These are phyloP conservation scores for Plebejus melissa DNA, from an alignment of 2,888 invertebrate genomes.

Conservation along the genomic window DNA sequence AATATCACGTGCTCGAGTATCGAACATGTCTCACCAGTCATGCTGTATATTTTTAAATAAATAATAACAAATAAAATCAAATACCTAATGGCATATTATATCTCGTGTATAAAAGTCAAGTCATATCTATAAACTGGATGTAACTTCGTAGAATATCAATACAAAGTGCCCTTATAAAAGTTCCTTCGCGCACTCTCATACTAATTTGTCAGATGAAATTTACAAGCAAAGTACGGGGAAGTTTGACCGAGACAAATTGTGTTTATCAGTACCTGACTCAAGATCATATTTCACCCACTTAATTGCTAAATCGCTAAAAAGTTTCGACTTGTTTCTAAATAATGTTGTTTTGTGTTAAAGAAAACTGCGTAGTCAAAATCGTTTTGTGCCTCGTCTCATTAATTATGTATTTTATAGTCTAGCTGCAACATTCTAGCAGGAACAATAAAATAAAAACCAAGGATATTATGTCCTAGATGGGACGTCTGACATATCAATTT, in stretches of 20 bases:
- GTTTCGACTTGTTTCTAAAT: neutral
- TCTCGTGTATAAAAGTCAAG: neutral
- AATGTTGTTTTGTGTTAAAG: neutral
- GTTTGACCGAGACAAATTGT: slow-evolving; percentile 18
- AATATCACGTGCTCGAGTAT: too few species aligned
- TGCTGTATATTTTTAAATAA: neutral
- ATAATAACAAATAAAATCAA: neutral
- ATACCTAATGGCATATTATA: neutral
- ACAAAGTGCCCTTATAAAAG: slow-evolving; percentile 13
- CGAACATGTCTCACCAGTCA: too few species aligned
- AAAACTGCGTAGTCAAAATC: neutral
- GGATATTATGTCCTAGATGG: neutral
- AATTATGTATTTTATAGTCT: neutral
- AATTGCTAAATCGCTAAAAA: slow-evolving; percentile 1
- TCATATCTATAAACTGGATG: neutral
- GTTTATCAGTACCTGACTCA: slow-evolving; percentile 20
- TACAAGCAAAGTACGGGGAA: slow-evolving; percentile 2
- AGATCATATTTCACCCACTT: slow-evolving; percentile 18
- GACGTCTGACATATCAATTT: neutral
- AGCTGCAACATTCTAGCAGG: neutral
- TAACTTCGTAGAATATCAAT: neutral
- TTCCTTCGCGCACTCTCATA: neutral
- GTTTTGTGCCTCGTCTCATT: neutral
- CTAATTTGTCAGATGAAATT: slow-evolving; percentile 14
- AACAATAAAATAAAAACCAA: neutral